A percentile compares a stretch with the other conserved stretches of the same genome.
phyloP scores from a whole-genome alignment of 35 echinoderm and acorn worm species.

The Lytechinus pictus region DNA sequence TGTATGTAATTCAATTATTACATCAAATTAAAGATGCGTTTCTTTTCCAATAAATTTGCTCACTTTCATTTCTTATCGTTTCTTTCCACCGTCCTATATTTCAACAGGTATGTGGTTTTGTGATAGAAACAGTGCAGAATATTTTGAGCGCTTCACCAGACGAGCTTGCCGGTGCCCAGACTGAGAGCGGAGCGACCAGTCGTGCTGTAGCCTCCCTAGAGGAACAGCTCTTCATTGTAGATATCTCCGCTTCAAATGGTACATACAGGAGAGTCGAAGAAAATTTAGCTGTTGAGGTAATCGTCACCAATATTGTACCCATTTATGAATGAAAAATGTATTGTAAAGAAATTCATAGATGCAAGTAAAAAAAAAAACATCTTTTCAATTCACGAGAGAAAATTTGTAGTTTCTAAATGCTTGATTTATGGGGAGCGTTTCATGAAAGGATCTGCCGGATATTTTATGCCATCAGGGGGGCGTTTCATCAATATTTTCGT shows the following conservation, averaged over 20 bases:
- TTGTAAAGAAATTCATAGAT: no score
- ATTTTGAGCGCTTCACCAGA: neutral
- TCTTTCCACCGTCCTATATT: neutral
- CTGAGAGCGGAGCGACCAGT: neutral
- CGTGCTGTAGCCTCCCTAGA: neutral
- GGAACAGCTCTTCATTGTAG: neutral
- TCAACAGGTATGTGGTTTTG: neutral
- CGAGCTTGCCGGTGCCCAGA: neutral
- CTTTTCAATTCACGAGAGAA: no score
- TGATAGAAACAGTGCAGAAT: constrained; percentile 10
- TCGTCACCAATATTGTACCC: neutral
- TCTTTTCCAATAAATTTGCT: neutral
- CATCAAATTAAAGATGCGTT: no score
- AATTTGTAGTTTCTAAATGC: no score
- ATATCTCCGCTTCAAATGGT: neutral
- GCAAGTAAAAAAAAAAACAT: no score
- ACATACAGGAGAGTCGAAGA: neutral
- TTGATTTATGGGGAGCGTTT: no score
- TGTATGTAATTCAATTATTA: no score
- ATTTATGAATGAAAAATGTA: neutral
- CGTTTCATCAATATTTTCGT: no score
- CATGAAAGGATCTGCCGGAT: no score
- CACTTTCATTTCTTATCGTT: neutral
- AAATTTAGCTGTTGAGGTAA: constrained; percentile 8
- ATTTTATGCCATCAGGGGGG: no score